Conservation (phyloP, 1,140 invertebrate genomes). For the Scylla paramamosain region DNA sequence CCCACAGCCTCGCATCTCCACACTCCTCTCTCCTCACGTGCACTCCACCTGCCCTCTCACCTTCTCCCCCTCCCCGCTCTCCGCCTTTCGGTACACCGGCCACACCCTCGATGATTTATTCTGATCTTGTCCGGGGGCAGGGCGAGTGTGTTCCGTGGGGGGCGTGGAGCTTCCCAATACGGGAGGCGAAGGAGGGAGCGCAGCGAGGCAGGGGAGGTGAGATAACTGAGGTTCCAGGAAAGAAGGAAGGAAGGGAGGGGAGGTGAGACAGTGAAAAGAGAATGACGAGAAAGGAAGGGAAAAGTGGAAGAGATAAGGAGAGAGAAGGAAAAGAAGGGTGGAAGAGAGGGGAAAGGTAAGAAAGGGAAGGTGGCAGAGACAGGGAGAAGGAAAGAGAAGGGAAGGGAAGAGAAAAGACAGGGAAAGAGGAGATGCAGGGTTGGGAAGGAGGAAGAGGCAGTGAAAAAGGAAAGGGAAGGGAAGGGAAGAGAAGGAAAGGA, state of each 20-base stretch:
- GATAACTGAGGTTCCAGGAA: not conserved
- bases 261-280: too few relatives aligned
- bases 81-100: not conserved
- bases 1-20: not conserved
- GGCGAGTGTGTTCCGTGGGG: not conserved
- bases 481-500: not conserved
- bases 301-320: not conserved
- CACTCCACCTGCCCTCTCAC: not conserved
- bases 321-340: not conserved
- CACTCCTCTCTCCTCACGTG: not conserved
- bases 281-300: not conserved
- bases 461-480: not conserved
- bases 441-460: not conserved
- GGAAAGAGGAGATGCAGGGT: not conserved
- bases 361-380: not conserved
- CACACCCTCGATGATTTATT: constrained; percentile 13
- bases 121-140: not conserved
- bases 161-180: not conserved
- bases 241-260: not conserved
- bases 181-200: not conserved
- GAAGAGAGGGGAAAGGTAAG: not conserved
- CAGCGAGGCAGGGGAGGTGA: too few relatives aligned
- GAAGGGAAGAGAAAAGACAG: not conserved
- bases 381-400: not conserved
- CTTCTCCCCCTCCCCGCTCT: not conserved